phyloP scores from a whole-genome alignment of 2,888 invertebrate species.

The Dusona sp. region DNA sequence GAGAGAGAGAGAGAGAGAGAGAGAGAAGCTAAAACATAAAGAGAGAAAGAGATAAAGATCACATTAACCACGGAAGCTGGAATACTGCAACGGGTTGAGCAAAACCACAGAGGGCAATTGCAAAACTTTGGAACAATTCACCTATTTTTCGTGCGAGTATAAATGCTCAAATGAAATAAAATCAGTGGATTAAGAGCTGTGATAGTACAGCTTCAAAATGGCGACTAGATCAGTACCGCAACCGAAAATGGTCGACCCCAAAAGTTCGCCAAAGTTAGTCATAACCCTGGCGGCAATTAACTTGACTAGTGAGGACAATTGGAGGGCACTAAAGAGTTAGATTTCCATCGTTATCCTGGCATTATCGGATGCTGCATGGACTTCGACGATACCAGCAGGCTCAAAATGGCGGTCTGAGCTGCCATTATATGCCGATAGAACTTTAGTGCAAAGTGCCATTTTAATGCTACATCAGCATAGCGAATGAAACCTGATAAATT shows the following conservation, averaged over 20 bases:
- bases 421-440: background rate
- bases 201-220: background rate
- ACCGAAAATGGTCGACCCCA: background rate
- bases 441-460: background rate
- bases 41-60: conserved; percentile 5
- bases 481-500: background rate
- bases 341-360: background rate
- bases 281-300: background rate
- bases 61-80: conserved; percentile 42
- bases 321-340: background rate
- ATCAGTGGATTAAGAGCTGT: background rate
- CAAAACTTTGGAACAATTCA: background rate
- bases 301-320: conserved; percentile 14
- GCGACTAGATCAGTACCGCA: background rate
- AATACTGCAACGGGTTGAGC: background rate
- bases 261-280: conserved; percentile 11
- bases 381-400: background rate
- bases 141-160: background rate
- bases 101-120: background rate
- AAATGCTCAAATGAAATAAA: background rate
- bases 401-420: background rate
- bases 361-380: conserved; percentile 11
- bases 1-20: too few relatives aligned
- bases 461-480: background rate
- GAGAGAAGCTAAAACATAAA: background rate